Evolutionary conservation across 2,113 vertebrate genomes (phyloP).

Genomic region (Lophotis ruficrista): DNA sequence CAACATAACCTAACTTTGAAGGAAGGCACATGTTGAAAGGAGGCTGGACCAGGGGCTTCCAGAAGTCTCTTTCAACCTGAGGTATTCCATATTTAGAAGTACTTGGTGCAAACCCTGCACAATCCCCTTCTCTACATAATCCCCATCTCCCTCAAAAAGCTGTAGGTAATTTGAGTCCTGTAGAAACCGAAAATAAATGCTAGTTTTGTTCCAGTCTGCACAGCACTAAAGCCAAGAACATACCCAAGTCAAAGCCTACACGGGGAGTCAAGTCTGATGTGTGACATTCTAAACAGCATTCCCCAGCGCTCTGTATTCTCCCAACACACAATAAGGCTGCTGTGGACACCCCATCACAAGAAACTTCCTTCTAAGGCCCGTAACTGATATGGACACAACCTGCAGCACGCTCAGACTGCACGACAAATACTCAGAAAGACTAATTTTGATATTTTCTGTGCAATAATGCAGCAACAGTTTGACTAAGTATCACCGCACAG

Average conservation of each 20-base stretch:
- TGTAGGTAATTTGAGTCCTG: neutral
- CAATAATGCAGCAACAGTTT: neutral
- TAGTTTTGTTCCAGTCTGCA: neutral
- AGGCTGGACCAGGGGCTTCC: neutral
- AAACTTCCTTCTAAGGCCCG: no score
- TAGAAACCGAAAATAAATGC: rapidly evolving
- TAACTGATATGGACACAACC: neutral
- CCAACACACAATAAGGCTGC: neutral
- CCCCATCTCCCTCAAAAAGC: neutral
- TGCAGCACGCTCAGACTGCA: neutral
- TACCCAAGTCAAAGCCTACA: neutral
- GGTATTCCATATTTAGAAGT: neutral
- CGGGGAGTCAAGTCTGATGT: neutral
- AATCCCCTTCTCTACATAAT: neutral
- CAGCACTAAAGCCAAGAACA: neutral
- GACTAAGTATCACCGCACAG: rapidly evolving
- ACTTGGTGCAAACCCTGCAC: neutral
- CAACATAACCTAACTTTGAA: neutral
- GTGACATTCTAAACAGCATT: neutral
- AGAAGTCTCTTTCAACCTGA: neutral
- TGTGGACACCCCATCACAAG: neutral
- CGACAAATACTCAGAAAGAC: neutral
- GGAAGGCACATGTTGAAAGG: neutral
- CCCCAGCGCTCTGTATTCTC: neutral
- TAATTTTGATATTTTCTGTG: neutral